These are phyloP conservation scores for Harpagoxenus sublaevis DNA, from an alignment of 2,888 invertebrate species.

Conservation along the genomic window DNA sequence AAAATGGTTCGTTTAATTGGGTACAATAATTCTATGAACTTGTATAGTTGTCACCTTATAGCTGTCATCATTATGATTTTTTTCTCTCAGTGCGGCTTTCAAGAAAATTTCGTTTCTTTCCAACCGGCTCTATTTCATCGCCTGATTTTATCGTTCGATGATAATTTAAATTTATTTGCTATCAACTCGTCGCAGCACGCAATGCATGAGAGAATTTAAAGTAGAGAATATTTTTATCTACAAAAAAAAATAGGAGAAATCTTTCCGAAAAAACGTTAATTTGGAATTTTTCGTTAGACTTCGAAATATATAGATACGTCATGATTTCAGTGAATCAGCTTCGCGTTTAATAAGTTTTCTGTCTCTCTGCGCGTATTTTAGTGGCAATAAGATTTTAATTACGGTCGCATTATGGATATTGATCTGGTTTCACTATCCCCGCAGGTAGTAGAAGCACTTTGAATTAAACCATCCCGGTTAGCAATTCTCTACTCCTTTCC, in stretches of 20 bases:
- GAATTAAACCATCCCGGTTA: slow-evolving; percentile 19
- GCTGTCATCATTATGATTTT: too few species aligned
- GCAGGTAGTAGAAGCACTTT: neutral
- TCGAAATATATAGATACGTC: neutral
- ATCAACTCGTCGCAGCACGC: neutral
- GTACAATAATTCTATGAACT: too few species aligned
- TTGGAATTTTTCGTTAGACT: neutral
- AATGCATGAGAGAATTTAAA: neutral
- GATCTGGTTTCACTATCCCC: neutral
- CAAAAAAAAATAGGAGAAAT: neutral
- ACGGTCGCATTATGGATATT: neutral
- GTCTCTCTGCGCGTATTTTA: neutral
- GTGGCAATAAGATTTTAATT: neutral
- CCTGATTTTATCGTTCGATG: neutral
- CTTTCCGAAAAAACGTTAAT: neutral
- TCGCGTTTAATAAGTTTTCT: neutral
- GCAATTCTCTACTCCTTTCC: slow-evolving; percentile 31
- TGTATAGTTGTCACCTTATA: too few species aligned
- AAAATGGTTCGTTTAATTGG: too few species aligned
- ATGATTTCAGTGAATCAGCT: neutral
- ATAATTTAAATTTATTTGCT: neutral
- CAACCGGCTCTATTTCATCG: slow-evolving; percentile 18
- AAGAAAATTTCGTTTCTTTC: neutral
- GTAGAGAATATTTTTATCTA: neutral
- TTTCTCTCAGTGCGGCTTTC: neutral